Conservation (phyloP, 2,888 invertebrate species). For the Harmothoe impar region DNA sequence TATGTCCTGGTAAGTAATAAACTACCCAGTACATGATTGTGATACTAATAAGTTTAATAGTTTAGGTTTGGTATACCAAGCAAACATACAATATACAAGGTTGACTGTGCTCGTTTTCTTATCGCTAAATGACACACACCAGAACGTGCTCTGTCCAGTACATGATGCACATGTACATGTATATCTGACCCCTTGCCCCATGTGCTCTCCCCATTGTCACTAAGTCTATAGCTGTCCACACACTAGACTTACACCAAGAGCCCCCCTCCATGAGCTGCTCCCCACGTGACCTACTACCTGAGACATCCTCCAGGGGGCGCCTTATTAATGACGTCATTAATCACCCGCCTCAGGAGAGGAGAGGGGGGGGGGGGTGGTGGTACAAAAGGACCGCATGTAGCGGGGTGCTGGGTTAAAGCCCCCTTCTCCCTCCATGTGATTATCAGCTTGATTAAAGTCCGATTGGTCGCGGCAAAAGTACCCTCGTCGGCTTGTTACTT, state of each 20-base stretch:
- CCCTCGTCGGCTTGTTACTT: not conserved
- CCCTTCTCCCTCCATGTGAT: not conserved
- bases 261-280: not conserved
- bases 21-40: too few relatives aligned
- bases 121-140: too few relatives aligned
- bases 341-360: not conserved
- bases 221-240: too few relatives aligned
- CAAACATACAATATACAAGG: too few relatives aligned
- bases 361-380: not conserved
- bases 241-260: too few relatives aligned
- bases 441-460: not conserved
- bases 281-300: slow-evolving; percentile 12
- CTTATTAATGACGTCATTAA: slow-evolving; percentile 10
- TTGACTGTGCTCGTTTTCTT: too few relatives aligned
- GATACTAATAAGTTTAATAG: too few relatives aligned
- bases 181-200: not conserved
- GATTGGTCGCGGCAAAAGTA: not conserved
- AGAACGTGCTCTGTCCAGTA: too few relatives aligned
- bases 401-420: not conserved
- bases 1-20: too few relatives aligned
- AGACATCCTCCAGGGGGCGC: slow-evolving; percentile 36
- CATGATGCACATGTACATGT: not conserved
- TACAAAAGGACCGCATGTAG: not conserved
- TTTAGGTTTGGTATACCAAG: too few relatives aligned
- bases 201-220: slow-evolving; percentile 1